Base-by-base conservation (phyloP, 2,113 vertebrate genomes). In the Corvus moneduloides region DNA sequence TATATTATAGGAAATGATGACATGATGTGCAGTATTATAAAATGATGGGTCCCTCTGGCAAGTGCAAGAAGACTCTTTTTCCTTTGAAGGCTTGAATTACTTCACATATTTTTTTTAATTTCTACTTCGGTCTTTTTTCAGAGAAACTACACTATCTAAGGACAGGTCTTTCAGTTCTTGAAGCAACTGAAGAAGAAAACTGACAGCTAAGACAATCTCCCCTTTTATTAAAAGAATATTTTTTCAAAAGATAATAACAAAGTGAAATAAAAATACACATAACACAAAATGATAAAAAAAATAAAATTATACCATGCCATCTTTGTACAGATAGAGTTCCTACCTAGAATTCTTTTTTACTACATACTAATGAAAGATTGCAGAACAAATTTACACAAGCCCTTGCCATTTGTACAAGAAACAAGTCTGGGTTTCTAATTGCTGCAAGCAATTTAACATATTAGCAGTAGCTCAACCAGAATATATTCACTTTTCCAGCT, bases 1-100 rank as follows among this genome's bases (percentile, higher is more conserved):
- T 56, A 76, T 92, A 96, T 96, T 89, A 96, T 54, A 86, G 27
- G 83, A 86, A 87, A 95, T 88, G 59, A 94, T 93, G 56, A 75
- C 59, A 84, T 39, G 64, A 94, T 68, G 37, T 68, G 68, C 3
- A 16, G 64, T 92, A 95, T 93, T 96, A 64, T 66, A 88, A 94
- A 94, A 92, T 84, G 41, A 75, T 81, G 39, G n/a, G 52, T 88
- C 30, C 55, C 18, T 83, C 74, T 81, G 87, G 44, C 10, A 89
- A 83, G 17, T 71, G 30, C 56, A 88, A 64, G 69, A 88, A 64
- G 6, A 51, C 9, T 23, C 22, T 73, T 79, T 43, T 61, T 41
- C 13, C 28, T 93, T 84, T 82, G 30, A 89, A 85, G 39, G 23
- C 17, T 68, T 87, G 4, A 68, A 76, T 72, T 86, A 74, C 26